Evolutionary conservation across 2,113 vertebrate species (phyloP), one percentile per base, ranked within the genome.

Genomic region (Coracopsis vasa): DNA sequence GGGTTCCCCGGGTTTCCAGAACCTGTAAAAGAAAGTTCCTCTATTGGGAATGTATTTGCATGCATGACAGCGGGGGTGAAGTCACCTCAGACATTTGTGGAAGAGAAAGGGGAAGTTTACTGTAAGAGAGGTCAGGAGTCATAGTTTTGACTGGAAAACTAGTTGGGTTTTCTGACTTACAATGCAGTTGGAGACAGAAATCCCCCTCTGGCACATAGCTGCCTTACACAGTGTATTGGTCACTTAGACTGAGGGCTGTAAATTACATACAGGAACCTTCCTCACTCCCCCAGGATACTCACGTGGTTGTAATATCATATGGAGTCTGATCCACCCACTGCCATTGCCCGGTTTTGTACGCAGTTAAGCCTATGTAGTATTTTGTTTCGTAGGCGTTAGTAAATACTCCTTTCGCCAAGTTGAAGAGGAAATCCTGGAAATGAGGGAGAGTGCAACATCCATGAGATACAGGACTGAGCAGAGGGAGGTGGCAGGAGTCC

Each of bases 1-100:
- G 6, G 94, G 90, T 83, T 97, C 94, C 9, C 90, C 90, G 0
- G 87, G 94, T 35, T 97, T 97, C 96, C 96, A 96, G 78, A 95
- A 97, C 70, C 95, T 97, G 92, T 56, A 87, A 91, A 91, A 91
- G 29, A 75, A 90, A 91, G 29, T 53, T 86, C 5, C 7, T 66
- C 19, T 78, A 5, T n/a, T 60, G 44, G 29, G 39, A 94, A 60
- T 29, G 61, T n/a, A 37, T 9, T 44, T 25, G 7, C n/a, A 66
- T 24, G 13, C 27, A 11, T 13, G 25, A 37, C 33, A 86, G 23
- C 4, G 4, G 27, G 53, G 27, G 17, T n/a, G 31, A 42, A 65
- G 44, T 53, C 60, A 69, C 28, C 53, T 39, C 35, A 44, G 42
- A n/a, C 8, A 31, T 9, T 12, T 67, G 23, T 67, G 61, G 50